Base-by-base conservation (phyloP, 2,113 vertebrate species). In the Sturnira hondurensis region DNA sequence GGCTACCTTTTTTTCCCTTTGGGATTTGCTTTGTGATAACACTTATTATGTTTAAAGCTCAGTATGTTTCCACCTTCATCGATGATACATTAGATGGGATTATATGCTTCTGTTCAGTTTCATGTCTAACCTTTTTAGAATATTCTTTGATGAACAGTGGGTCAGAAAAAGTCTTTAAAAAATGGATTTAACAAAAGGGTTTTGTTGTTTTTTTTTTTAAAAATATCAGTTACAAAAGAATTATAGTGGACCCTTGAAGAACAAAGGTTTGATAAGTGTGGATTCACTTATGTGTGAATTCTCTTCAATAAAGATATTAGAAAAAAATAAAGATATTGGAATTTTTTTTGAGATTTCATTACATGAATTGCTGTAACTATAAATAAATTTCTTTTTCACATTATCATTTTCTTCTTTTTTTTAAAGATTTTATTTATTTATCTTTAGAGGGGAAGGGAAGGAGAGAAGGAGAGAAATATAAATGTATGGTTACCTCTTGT, bases 61-160 rank as follows among this genome's bases (percentile, higher is more conserved):
- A 82, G 24, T 45, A 56, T 80, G 19, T 90, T 92, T 92, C 36
- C 84, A 43, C 33, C 10, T 19, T 95, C 74, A 92, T 50, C 13
- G 78, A 36, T 82, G 50, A 71, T 68, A 47, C 56, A 92, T 65
- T 16, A 91, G 65, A 70, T 41, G 41, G 22, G 26, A 22, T 91
- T 82, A 61, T 11, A 86, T 58, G 73, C 76, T 95, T 86, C 52
- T 83, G 56, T 33, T 92, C 41, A 89, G 80, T 93, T 90, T 95
- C 68, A 73, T 74, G 83, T 88, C 33, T 80, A 74, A 87, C 41
- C 28, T 68, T 81, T 76, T 20, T 89, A 86, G 15, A 86, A 67
- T n/a, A 92, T 58, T 87, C 50, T 96, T 56, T 94, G 76, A 61
- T 95, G 56, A 86, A 73, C 54, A 87, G 1, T 41, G n/a, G 11